Conservation (phyloP, 2,797 vertebrate genomes). For the Tinamus major region DNA sequence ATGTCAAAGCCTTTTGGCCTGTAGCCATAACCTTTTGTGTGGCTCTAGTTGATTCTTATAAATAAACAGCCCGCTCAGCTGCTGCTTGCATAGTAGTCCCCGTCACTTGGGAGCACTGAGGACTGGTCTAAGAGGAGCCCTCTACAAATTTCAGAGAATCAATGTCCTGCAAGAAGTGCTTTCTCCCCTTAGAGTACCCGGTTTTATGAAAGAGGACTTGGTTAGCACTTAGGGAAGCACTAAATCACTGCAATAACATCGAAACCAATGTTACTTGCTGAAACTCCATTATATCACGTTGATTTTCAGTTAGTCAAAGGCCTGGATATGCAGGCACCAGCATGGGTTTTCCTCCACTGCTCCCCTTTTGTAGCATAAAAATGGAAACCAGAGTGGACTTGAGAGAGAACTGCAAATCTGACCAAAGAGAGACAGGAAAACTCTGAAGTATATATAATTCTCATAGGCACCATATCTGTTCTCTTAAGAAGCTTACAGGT, state of each 20-base stretch:
- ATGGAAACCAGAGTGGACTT: background rate
- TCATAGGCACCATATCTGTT: background rate
- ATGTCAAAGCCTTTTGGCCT: slow-evolving; percentile 69
- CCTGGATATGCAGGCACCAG: accelerated
- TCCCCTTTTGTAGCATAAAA: accelerated
- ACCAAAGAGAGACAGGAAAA: background rate
- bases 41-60: slow-evolving; percentile 41
- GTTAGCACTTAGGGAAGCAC: background rate
- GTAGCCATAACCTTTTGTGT: slow-evolving; percentile 69
- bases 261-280: background rate
- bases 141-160: background rate
- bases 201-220: background rate
- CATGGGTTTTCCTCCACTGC: accelerated
- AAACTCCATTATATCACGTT: accelerated
- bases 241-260: background rate
- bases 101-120: background rate
- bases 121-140: background rate
- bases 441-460: background rate
- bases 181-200: background rate
- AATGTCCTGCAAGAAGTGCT: background rate
- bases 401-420: background rate
- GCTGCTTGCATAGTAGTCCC: slow-evolving; percentile 45
- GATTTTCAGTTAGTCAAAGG: background rate
- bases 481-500: background rate
- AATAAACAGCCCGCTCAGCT: slow-evolving; percentile 54